phyloP scores from a whole-genome alignment of 2,113 vertebrate species.

The Ailurus styani region DNA sequence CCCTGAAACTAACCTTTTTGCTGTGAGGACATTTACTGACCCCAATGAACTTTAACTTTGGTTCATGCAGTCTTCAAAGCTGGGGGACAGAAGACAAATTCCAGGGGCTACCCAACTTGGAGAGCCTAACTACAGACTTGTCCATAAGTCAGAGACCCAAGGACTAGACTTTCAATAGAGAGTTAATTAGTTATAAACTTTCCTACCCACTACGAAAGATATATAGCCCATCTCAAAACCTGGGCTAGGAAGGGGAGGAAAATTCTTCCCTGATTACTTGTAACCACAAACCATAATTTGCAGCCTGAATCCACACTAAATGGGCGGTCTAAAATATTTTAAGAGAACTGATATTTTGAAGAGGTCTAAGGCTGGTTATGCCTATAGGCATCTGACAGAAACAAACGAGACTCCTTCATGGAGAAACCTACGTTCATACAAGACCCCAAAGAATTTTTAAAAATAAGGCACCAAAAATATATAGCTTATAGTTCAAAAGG shows the following conservation, averaged over 20 bases:
- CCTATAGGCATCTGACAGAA: background rate
- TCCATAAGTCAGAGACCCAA: background rate
- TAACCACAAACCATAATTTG: background rate
- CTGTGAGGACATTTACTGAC: background rate
- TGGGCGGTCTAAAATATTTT: constrained; percentile 5
- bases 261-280: background rate
- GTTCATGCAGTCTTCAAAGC: background rate
- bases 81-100: background rate
- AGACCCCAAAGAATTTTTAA: background rate
- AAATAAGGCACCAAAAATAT: background rate
- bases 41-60: background rate
- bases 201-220: background rate
- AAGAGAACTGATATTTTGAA: background rate
- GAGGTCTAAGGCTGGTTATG: background rate
- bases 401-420: background rate
- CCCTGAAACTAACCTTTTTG: background rate
- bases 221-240: background rate
- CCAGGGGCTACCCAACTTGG: background rate
- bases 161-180: background rate
- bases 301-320: background rate
- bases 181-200: background rate
- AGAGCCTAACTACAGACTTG: background rate
- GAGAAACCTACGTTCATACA: background rate
- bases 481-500: background rate
- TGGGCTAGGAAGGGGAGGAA: background rate